These are phyloP conservation scores for Sebastes matsubarae DNA, from an alignment of 2,797 vertebrate species.

Conservation along the genomic window DNA sequence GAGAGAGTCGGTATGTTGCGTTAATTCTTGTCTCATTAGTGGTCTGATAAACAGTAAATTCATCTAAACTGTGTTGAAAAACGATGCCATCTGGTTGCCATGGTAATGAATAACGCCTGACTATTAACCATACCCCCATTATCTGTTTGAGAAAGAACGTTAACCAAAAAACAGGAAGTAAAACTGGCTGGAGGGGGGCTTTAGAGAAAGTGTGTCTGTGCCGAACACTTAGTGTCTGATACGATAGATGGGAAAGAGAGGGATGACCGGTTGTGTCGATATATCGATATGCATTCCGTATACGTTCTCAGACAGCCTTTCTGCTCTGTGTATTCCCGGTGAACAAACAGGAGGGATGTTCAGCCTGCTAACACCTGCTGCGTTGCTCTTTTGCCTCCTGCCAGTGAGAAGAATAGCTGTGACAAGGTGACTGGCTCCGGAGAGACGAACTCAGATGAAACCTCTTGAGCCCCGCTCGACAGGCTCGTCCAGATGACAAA, in stretches of 20 bases:
- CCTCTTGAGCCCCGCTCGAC: conserved; percentile 30
- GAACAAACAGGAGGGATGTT: background rate
- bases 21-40: too few species aligned
- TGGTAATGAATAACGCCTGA: too few species aligned
- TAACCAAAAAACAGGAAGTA: too few species aligned
- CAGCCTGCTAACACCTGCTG: conserved; percentile 28
- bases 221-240: too few species aligned
- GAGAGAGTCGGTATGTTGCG: too few species aligned
- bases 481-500: conserved; percentile 37
- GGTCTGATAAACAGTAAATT: too few species aligned
- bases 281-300: background rate
- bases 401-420: conserved; percentile 40
- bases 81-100: too few species aligned
- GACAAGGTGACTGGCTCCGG: conserved; percentile 46
- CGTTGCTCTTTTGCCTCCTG: conserved; percentile 28
- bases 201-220: too few species aligned
- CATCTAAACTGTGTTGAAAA: too few species aligned
- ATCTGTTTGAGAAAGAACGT: too few species aligned
- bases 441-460: conserved; percentile 55
- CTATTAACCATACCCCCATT: too few species aligned
- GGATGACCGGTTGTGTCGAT: background rate
- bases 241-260: background rate
- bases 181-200: too few species aligned
- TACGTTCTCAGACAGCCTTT: background rate
- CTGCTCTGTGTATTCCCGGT: background rate